These are phyloP conservation scores for Peromyscus eremicus DNA, from an alignment of 2,797 vertebrate species.

Conservation along the genomic window DNA sequence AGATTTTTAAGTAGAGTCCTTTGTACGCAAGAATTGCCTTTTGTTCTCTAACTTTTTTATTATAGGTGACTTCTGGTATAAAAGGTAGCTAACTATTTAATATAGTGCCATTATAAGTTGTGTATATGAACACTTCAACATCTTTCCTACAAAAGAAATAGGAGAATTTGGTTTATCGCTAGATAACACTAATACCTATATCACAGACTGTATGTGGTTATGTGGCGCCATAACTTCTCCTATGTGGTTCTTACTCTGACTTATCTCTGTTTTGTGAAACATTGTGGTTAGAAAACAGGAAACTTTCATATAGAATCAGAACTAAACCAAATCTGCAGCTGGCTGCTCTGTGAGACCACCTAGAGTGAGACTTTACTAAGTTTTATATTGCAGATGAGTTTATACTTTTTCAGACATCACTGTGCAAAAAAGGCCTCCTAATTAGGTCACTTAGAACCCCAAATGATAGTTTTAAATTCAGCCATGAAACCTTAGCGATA, in stretches of 20 bases:
- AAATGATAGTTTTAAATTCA: conserved; percentile 15
- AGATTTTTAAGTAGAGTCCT: conserved; percentile 1
- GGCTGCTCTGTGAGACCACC: background rate
- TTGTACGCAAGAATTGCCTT: conserved; percentile 12
- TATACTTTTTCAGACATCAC: conserved; percentile 7
- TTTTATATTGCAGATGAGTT: background rate
- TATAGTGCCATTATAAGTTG: background rate
- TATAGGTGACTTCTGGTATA: background rate
- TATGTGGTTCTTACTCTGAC: background rate
- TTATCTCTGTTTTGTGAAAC: background rate
- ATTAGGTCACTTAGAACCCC: background rate
- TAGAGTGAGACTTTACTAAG: background rate
- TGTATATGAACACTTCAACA: background rate
- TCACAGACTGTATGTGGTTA: background rate
- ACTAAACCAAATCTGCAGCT: conserved; percentile 1
- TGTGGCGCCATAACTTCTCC: background rate
- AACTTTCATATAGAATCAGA: background rate
- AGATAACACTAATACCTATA: background rate
- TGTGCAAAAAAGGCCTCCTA: background rate
- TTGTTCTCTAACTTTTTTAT: background rate
- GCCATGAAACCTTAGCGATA: background rate
- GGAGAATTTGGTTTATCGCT: background rate
- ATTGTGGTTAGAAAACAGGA: background rate
- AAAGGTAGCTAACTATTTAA: background rate
- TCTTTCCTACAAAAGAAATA: background rate